These are phyloP conservation scores for Sceloporus undulatus DNA, from an alignment of 2,113 vertebrate genomes.

Conservation along the genomic window DNA sequence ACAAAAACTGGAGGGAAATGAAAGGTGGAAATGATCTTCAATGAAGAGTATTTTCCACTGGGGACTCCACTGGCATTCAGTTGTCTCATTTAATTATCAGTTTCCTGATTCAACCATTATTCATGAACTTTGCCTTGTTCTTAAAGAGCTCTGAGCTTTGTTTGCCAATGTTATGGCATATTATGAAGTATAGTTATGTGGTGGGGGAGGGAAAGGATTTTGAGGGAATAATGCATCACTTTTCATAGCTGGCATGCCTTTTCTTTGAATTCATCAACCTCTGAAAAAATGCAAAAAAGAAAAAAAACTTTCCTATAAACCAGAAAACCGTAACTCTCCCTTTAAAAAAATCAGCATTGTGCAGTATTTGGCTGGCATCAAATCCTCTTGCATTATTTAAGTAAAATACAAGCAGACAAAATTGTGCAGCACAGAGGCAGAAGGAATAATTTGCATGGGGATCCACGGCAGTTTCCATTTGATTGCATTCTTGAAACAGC, in stretches of 20 bases:
- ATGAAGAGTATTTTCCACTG: conserved; percentile 76
- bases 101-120: conserved; percentile 85
- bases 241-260: conserved; percentile 81
- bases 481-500: conserved; percentile 61
- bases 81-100: conserved; percentile 87
- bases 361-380: conserved; percentile 61
- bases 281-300: conserved; percentile 72
- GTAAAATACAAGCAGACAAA: conserved; percentile 63
- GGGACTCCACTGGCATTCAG: conserved; percentile 80
- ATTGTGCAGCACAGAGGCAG: conserved; percentile 61
- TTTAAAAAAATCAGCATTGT: conserved; percentile 61
- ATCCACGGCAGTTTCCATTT: conserved; percentile 63
- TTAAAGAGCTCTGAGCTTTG: conserved; percentile 83
- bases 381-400: conserved; percentile 68
- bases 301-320: conserved; percentile 66
- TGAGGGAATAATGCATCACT: conserved; percentile 79
- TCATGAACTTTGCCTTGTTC: conserved; percentile 83
- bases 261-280: conserved; percentile 77
- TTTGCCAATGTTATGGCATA: conserved; percentile 85
- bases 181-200: conserved; percentile 78
- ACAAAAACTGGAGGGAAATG: conserved; percentile 60
- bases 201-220: conserved; percentile 65
- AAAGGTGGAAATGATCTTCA: conserved; percentile 65
- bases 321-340: conserved; percentile 61
- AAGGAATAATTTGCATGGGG: conserved; percentile 64